Evolutionary conservation across 1,140 invertebrate genomes (phyloP).

Genomic region (Drosophila hydei): DNA sequence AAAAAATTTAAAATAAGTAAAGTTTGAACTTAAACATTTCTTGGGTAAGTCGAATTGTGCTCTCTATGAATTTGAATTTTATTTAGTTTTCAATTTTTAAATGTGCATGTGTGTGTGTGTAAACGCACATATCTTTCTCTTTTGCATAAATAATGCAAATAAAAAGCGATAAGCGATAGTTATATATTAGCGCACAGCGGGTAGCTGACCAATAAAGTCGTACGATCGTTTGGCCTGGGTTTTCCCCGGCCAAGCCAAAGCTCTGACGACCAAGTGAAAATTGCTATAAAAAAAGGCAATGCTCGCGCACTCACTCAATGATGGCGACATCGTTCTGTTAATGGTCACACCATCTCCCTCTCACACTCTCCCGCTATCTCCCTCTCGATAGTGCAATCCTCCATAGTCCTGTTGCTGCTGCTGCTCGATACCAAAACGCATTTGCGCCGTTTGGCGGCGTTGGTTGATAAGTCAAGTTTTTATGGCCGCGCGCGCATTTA

Average conservation of each 20-base stretch:
- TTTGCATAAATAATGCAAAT: conserved; percentile 77
- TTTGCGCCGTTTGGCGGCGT: conserved; percentile 68
- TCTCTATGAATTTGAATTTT: too few relatives aligned
- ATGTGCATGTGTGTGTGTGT: conserved; percentile 1
- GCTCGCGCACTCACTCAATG: conserved; percentile 58
- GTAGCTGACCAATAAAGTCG: conserved; percentile 74
- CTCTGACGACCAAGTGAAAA: conserved; percentile 62
- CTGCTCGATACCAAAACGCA: conserved; percentile 45
- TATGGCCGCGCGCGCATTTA: conserved; percentile 73
- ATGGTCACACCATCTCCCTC: conserved; percentile 64
- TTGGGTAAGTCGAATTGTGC: too few relatives aligned
- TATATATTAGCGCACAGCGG: conserved; percentile 73
- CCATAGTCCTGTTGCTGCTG: conserved; percentile 26
- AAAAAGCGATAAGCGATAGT: conserved; percentile 71
- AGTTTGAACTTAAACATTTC: too few relatives aligned
- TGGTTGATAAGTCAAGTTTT: conserved; percentile 75
- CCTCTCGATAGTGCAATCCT: conserved; percentile 8
- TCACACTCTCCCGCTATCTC: background rate
- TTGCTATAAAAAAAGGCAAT: conserved; percentile 73
- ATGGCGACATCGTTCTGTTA: conserved; percentile 76
- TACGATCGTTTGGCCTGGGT: conserved; percentile 38
- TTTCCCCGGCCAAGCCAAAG: conserved; percentile 30
- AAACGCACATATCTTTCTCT: conserved; percentile 54
- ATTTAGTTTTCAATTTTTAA: background rate
- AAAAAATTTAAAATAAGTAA: too few relatives aligned